Evolutionary conservation across 2,797 vertebrate genomes (phyloP), one percentile per base, ranked within the genome.

Genomic region (Acipenser transmontanus): DNA sequence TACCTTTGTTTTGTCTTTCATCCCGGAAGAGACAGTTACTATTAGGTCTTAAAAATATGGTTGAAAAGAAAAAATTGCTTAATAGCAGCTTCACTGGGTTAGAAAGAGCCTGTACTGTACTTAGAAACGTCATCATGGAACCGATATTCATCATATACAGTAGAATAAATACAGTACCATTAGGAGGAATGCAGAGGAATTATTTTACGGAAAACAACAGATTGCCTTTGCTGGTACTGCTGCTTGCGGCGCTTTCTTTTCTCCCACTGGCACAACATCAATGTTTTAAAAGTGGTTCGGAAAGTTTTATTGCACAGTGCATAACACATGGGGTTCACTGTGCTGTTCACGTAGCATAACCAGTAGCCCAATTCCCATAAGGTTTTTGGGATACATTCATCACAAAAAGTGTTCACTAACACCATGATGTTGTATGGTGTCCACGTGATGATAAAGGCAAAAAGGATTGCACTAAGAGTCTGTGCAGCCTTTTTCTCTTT

Each of bases 361-460:
- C 96, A 98, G 77, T 98, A 98, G 51, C 96, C 95, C 80, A 98
- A 78, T 14, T 94, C 87, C 96, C 96, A 98, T 61, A 95, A 88
- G 11, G 88, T 85, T 69, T 82, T 84, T 17, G 94, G 96, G 63
- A 98, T 93, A 69, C 95, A 97, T 61, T 70, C 84, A 67, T 90
- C 61, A 64, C 95, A 98, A 81, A 98, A 98, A 1, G 93, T 92
- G 76, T 95, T 97, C 69, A 94, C 91, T 78, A 98, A 77, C 72
- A 98, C 96, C 90, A 98, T 98, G 77, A 98, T 98, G 62, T 98
- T 98, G 72, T 98, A 98, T 0, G 96, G 96, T 11, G 94, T 91
- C 96, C 96, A 98, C 0, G 96, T 98, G 59, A 92, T 89, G 69
- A 98, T 93, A 79, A 98, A 98, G 69, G 93, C 96, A n/a, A 97